phyloP scores from a whole-genome alignment of 2,113 vertebrate genomes.

The Atherinomorus stipes region DNA sequence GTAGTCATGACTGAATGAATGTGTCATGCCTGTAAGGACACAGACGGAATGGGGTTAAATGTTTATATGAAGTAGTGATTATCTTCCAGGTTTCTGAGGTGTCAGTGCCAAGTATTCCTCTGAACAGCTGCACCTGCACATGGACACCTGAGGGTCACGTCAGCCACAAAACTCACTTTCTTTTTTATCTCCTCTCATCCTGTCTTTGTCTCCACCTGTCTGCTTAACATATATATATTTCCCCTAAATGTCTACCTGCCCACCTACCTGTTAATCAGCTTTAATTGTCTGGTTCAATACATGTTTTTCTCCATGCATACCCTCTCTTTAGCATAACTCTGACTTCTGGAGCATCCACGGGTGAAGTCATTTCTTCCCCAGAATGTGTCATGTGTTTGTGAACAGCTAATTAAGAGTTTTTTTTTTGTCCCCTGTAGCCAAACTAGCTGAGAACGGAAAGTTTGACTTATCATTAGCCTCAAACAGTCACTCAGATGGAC shows the following conservation, averaged over 20 bases:
- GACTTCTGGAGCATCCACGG: not conserved
- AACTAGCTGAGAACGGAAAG: conserved; percentile 42
- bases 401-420: conserved; percentile 45
- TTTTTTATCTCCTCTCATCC: conserved; percentile 42
- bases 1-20: conserved; percentile 2
- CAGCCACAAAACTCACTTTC: conserved; percentile 31
- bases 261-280: conserved; percentile 54
- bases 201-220: conserved; percentile 18
- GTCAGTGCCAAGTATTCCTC: conserved; percentile 48
- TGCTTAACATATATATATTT: conserved; percentile 29
- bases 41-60: conserved; percentile 44
- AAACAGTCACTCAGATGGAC: conserved; percentile 49
- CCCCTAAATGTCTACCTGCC: not conserved
- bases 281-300: conserved; percentile 49
- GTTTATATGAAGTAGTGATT: conserved; percentile 28
- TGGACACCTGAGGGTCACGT: conserved; percentile 32
- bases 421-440: conserved; percentile 37
- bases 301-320: conserved; percentile 31
- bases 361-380: conserved; percentile 6
- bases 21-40: conserved; percentile 28
- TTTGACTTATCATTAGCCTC: conserved; percentile 48
- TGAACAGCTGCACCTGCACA: conserved; percentile 57
- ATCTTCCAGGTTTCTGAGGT: conserved; percentile 29
- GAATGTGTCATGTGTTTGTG: conserved; percentile 40
- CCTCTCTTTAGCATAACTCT: conserved; percentile 31